Conservation (phyloP, 2,888 invertebrate species). For the Drosophila kokeensis region DNA sequence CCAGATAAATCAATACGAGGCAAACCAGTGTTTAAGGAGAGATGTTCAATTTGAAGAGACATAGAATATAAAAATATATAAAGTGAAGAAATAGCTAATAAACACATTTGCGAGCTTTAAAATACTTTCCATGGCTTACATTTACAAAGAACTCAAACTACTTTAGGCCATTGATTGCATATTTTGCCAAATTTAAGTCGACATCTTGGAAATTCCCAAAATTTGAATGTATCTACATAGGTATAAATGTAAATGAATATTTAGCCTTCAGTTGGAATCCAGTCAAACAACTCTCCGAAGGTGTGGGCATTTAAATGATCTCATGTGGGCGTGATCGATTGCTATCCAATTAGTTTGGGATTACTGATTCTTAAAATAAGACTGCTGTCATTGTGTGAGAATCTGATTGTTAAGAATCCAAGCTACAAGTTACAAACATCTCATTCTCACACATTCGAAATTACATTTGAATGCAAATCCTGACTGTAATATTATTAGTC, state of each 20-base stretch:
- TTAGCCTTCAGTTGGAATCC: background rate
- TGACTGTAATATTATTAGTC: background rate
- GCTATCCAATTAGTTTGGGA: slow-evolving; percentile 27
- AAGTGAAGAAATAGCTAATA: background rate
- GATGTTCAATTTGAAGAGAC: background rate
- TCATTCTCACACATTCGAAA: background rate
- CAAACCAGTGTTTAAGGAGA: background rate
- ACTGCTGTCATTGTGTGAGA: background rate
- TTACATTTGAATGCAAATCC: background rate
- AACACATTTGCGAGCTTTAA: background rate
- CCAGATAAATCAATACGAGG: slow-evolving; percentile 11
- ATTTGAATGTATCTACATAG: too few relatives aligned
- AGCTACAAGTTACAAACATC: background rate
- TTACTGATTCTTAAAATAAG: slow-evolving; percentile 7
- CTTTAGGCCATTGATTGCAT: background rate
- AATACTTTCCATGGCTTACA: background rate
- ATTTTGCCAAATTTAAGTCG: background rate
- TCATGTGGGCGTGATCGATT: slow-evolving; percentile 47
- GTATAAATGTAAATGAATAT: background rate
- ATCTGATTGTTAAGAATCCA: background rate
- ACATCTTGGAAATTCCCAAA: slow-evolving; percentile 7
- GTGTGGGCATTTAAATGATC: slow-evolving; percentile 26
- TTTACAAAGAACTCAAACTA: background rate
- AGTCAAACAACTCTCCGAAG: slow-evolving; percentile 28
- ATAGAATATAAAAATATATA: background rate